Evolutionary conservation across 2,113 vertebrate genomes (phyloP).

Genomic region (Apodemus speciosus): DNA sequence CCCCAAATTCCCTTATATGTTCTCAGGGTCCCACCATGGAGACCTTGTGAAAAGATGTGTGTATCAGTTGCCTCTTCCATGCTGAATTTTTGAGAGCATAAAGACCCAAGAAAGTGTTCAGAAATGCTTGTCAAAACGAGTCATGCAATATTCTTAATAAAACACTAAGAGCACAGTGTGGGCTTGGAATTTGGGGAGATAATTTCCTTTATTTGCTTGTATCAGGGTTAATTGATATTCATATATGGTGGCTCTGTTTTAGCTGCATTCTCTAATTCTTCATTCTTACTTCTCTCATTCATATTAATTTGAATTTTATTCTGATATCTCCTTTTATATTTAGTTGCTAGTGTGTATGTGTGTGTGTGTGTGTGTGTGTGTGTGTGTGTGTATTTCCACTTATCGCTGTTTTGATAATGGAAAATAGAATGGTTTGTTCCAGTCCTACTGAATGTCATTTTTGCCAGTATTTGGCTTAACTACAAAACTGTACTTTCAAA

Average conservation of each 20-base stretch:
- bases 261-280: neutral
- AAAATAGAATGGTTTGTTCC: neutral
- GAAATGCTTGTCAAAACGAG: neutral
- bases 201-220: neutral
- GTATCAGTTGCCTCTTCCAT: neutral
- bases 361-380: no score
- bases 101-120: neutral
- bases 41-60: neutral
- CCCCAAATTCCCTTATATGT: neutral
- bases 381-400: neutral
- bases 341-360: neutral
- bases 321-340: neutral
- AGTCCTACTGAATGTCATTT: neutral
- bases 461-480: constrained; percentile 46
- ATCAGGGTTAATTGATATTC: neutral
- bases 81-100: neutral
- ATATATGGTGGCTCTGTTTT: neutral
- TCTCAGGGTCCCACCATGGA: neutral
- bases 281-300: neutral
- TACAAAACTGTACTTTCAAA: constrained; percentile 24
- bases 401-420: neutral
- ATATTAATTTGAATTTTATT: neutral
- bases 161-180: neutral
- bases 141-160: neutral
- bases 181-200: neutral